Evolutionary conservation across 2,888 invertebrate species (phyloP).

Genomic region (Tachystola acroxantha): DNA sequence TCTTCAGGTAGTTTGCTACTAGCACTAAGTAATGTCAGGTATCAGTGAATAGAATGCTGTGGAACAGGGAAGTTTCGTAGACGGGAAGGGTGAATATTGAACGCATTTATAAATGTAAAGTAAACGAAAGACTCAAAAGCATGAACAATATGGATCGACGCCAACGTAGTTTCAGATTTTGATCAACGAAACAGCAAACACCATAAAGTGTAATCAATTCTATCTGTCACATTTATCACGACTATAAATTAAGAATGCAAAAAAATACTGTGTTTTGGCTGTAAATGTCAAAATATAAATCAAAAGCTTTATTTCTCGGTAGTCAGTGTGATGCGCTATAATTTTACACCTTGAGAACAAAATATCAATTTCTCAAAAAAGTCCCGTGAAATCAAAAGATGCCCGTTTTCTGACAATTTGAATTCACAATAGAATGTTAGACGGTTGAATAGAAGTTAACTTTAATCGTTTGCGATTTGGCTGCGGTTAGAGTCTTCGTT

Average conservation of each 20-base stretch:
- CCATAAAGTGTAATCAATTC: slow-evolving; percentile 7
- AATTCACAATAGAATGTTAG: slow-evolving; percentile 14
- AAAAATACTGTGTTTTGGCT: slow-evolving; percentile 64
- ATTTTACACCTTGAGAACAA: slow-evolving; percentile 65
- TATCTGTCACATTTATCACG: slow-evolving; percentile 56
- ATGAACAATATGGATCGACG: too few species aligned
- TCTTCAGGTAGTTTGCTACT: neutral
- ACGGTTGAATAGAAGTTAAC: slow-evolving; percentile 7
- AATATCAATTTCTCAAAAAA: slow-evolving; percentile 50
- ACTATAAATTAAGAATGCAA: slow-evolving; percentile 57
- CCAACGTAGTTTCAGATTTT: neutral
- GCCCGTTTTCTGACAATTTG: neutral
- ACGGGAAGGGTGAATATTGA: too few species aligned
- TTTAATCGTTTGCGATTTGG: slow-evolving; percentile 36
- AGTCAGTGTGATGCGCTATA: slow-evolving; percentile 40
- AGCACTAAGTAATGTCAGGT: neutral
- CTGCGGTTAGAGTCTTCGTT: slow-evolving; percentile 39
- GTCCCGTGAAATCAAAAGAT: slow-evolving; percentile 42
- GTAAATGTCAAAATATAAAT: slow-evolving; percentile 66
- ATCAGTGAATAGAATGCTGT: neutral
- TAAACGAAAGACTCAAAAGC: too few species aligned
- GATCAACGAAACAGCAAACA: slow-evolving; percentile 4
- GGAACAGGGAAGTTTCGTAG: too few species aligned
- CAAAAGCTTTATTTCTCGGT: slow-evolving; percentile 47
- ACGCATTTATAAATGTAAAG: too few species aligned